phyloP scores from a whole-genome alignment of 2,797 vertebrate species.

The Notolabrus celidotus region DNA sequence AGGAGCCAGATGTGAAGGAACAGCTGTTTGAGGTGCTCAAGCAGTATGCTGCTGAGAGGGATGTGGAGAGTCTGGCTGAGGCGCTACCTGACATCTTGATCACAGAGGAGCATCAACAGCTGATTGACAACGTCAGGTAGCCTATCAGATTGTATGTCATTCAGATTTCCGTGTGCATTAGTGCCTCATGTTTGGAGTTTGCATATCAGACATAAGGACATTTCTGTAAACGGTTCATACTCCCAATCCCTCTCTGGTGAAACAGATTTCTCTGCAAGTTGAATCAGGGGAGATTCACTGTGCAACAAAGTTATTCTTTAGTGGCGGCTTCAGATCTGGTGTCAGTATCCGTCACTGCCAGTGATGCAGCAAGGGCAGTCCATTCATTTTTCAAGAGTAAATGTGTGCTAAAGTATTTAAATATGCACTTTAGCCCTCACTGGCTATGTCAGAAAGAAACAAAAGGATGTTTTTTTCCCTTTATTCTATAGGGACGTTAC shows the following conservation, averaged over 20 bases:
- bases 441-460: no score
- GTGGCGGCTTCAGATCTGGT: conserved; percentile 1
- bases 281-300: neutral
- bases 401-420: conserved; percentile 2
- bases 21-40: conserved; percentile 92
- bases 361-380: conserved; percentile 9
- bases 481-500: no score
- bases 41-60: conserved; percentile 92
- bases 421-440: neutral
- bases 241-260: neutral
- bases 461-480: no score
- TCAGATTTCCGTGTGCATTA: neutral
- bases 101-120: conserved; percentile 88
- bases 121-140: conserved; percentile 96
- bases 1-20: conserved; percentile 91
- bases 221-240: neutral
- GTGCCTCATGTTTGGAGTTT: conserved; percentile 3
- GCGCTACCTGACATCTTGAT: conserved; percentile 90
- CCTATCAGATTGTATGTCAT: neutral
- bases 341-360: conserved; percentile 14
- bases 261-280: conserved; percentile 4
- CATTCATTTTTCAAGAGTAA: conserved; percentile 24
- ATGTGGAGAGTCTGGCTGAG: conserved; percentile 90
- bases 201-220: neutral
- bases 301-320: neutral